Evolutionary conservation across 2,888 invertebrate species (phyloP).

Genomic region (Ennomos erosarius): DNA sequence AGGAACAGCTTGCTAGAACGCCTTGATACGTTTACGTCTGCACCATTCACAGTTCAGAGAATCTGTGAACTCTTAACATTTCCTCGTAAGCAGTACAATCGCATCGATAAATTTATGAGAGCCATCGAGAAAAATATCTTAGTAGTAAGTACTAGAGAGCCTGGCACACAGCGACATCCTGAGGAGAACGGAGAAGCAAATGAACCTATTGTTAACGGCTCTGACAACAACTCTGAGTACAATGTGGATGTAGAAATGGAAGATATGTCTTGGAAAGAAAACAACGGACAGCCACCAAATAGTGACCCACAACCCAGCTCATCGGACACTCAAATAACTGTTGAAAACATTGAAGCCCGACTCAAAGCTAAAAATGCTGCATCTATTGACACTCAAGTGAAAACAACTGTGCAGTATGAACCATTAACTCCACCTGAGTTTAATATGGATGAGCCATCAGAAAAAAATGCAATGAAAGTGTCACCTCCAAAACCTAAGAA

Average conservation of each 20-base stretch:
- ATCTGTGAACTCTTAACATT: conserved; percentile 96
- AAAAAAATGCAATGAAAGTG: conserved; percentile 45
- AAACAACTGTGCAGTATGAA: conserved; percentile 61
- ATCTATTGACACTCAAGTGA: conserved; percentile 64
- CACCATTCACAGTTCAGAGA: conserved; percentile 98
- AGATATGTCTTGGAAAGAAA: conserved; percentile 81
- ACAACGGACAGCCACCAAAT: conserved; percentile 59
- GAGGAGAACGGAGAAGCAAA: conserved; percentile 89
- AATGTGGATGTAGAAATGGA: conserved; percentile 85
- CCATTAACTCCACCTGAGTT: conserved; percentile 67
- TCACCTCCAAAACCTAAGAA: conserved; percentile 39
- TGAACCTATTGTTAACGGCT: conserved; percentile 86
- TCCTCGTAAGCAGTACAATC: conserved; percentile 97
- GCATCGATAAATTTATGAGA: conserved; percentile 98
- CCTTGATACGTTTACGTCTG: conserved; percentile 93
- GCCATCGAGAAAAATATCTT: conserved; percentile 98
- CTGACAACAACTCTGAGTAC: conserved; percentile 83
- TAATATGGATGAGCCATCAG: conserved; percentile 57
- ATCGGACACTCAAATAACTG: conserved; percentile 72
- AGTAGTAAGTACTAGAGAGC: conserved; percentile 92
- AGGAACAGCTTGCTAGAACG: conserved; percentile 92
- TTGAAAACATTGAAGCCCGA: conserved; percentile 72
- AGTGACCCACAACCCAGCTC: conserved; percentile 74
- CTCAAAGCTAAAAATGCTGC: conserved; percentile 78
- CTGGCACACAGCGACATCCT: conserved; percentile 85